Evolutionary conservation across 2,888 invertebrate species (phyloP), one percentile per base, ranked within the genome.

Genomic region (Ophioninae sp.): DNA sequence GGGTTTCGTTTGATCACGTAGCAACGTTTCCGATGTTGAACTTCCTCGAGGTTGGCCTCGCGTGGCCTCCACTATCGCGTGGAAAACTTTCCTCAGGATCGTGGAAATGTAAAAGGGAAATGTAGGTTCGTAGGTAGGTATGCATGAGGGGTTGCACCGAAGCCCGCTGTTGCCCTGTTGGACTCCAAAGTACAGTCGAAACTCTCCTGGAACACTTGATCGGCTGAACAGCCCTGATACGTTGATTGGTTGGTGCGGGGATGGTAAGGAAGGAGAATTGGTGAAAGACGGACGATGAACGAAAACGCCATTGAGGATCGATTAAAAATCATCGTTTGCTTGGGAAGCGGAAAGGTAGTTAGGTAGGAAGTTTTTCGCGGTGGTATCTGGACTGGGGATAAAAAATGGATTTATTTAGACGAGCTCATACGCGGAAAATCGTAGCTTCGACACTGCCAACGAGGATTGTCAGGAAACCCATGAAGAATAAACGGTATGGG

Each of bases 21-120:
- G 68, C 62, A 77, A 80, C 80, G 73, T 83, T 83, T 80, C 76
- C 73, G 76, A 77, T 80, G 64, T 67, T 37, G 62, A 76, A 80
- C 72, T 73, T 83, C 13, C 68, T 68, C 68, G 73, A 65, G 80
- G 62, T 64, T 68, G 65, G 68, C 72, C 67, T 80, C 68, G 83
- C 77, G 80, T 83, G 83, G 56, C 73, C 69, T 21, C 44, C 23
- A 69, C 73, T 23, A 81, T 83, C 73, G 64, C 83, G 77, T 78
- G 80, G 80, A 77, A 83, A 83, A 82, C 83, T 80, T 80, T 80
- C 57, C 68, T 56, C 62, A 23, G 37, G 39, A 70, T 56, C 68
- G 56, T 68, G 67, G 56, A 79, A 41, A 80, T 21, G 75, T 7
- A 44, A 37, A 44, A 37, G 13, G n/a, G 44, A 30, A 30, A 30